phyloP scores from a whole-genome alignment of 2,888 invertebrate species.

The Oithona nana region DNA sequence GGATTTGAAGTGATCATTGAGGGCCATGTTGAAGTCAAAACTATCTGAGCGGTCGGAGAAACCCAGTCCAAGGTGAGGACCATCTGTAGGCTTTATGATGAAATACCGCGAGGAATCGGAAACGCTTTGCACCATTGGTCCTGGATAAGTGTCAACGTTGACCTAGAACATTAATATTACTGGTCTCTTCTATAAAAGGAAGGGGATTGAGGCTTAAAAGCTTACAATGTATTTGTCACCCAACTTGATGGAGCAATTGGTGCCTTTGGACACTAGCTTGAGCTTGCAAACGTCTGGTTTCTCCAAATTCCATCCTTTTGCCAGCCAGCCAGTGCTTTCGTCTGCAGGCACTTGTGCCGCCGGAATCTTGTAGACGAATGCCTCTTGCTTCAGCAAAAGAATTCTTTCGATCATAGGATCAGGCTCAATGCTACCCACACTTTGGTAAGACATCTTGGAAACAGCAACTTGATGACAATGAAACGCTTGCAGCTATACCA shows the following conservation, averaged over 20 bases:
- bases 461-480: too few species aligned
- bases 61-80: conserved; percentile 85
- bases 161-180: conserved; percentile 27
- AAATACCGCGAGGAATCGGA: conserved; percentile 94
- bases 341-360: conserved; percentile 67
- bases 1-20: conserved; percentile 96
- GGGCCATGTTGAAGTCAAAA: conserved; percentile 90
- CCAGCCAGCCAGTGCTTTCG: conserved; percentile 81
- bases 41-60: conserved; percentile 95
- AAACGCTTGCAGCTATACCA: too few species aligned
- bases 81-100: conserved; percentile 74
- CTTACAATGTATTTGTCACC: conserved; percentile 79
- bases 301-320: conserved; percentile 94
- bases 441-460: too few species aligned
- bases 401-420: conserved; percentile 46
- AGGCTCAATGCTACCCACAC: not conserved
- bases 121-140: conserved; percentile 80
- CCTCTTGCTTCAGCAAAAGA: conserved; percentile 86
- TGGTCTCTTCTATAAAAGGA: too few species aligned
- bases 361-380: conserved; percentile 94
- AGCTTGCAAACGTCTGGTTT: conserved; percentile 97
- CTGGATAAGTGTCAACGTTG: conserved; percentile 79
- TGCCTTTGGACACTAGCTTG: conserved; percentile 66
- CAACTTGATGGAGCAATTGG: conserved; percentile 56
- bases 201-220: not conserved